Percentiles rank a stretch among this genome's conserved stretches.
phyloP scores from a whole-genome alignment of 2,797 vertebrate genomes.

The Enteromius anoplus region DNA sequence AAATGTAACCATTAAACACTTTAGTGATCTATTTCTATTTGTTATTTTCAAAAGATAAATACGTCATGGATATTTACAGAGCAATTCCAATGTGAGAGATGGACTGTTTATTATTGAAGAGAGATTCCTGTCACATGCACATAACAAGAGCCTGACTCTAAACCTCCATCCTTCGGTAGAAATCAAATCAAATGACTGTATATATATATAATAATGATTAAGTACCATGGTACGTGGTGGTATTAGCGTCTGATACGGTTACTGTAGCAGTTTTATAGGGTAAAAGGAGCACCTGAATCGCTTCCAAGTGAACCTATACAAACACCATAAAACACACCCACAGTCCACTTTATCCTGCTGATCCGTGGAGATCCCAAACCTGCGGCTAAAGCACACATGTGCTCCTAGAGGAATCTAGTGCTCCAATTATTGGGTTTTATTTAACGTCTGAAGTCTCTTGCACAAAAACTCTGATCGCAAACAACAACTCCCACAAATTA shows the following conservation, averaged over 20 bases:
- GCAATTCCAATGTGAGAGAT: too few species aligned
- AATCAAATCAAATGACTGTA: not conserved
- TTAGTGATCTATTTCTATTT: too few species aligned
- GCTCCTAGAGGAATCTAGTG: not conserved
- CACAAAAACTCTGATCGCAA: not conserved
- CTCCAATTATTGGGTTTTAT: not conserved
- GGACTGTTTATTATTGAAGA: too few species aligned
- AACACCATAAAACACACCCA: conserved; percentile 19
- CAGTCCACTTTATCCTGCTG: not conserved
- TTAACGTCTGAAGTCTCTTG: not conserved
- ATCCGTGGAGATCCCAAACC: not conserved
- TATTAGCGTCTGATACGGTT: not conserved
- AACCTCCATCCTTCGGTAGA: too few species aligned
- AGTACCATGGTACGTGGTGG: not conserved
- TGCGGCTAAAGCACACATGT: not conserved
- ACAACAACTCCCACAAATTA: not conserved
- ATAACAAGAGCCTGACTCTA: not conserved
- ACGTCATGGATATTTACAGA: too few species aligned
- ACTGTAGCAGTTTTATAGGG: not conserved
- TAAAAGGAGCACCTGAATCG: not conserved
- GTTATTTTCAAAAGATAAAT: too few species aligned
- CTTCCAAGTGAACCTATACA: conserved; percentile 17
- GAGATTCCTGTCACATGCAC: too few species aligned
- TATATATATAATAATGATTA: not conserved
- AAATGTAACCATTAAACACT: too few species aligned